Conservation (phyloP, 92 coral and sea anemone species). For the Micromussa lordhowensis region DNA sequence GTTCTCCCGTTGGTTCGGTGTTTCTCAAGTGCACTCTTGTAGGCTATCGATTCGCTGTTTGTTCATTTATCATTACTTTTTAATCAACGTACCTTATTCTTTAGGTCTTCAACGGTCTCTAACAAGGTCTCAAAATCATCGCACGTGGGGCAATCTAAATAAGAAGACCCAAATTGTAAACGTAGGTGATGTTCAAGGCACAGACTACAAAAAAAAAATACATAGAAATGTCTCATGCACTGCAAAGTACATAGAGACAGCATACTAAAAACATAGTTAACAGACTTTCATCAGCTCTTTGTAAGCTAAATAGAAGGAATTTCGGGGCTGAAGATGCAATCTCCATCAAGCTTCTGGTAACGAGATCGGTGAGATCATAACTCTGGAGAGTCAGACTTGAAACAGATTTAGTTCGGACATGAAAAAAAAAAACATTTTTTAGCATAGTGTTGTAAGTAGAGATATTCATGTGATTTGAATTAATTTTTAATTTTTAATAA, state of each 20-base stretch:
- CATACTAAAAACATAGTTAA: neutral
- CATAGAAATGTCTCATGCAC: neutral
- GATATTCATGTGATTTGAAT: too few species aligned
- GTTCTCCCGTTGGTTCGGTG: neutral
- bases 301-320: neutral
- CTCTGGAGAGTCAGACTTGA: neutral
- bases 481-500: too few species aligned
- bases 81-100: slow-evolving; percentile 69
- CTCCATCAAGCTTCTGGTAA: neutral
- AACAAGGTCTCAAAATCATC: slow-evolving; percentile 80
- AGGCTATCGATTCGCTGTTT: neutral
- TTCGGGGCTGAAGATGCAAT: neutral
- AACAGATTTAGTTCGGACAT: too few species aligned
- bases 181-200: neutral
- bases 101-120: slow-evolving; percentile 69
- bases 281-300: too few species aligned
- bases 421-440: too few species aligned
- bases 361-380: neutral
- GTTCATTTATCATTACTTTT: neutral
- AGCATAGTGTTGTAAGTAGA: too few species aligned
- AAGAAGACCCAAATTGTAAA: neutral
- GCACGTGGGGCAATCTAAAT: slow-evolving; percentile 86
- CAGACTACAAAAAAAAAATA: neutral
- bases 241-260: neutral
- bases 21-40: too few species aligned